Evolutionary conservation across 1,140 invertebrate genomes (phyloP).

Genomic region (Colletes latitarsis): DNA sequence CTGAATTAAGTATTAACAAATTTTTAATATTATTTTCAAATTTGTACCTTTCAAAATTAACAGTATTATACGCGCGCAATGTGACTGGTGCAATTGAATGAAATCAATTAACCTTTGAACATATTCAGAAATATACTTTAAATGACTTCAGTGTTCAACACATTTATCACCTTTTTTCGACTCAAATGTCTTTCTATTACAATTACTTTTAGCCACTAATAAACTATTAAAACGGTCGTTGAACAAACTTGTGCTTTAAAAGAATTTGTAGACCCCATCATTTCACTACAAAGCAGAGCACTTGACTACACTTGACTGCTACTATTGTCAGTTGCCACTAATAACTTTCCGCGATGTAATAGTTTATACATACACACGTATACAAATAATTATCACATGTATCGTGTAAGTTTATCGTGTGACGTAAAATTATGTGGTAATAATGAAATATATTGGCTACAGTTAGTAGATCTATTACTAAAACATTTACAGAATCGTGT

Average conservation of each 20-base stretch:
- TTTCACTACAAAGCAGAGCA: background rate
- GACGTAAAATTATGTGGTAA: constrained; percentile 10
- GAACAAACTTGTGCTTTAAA: background rate
- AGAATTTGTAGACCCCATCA: background rate
- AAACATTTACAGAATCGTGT: background rate
- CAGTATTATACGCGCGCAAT: background rate
- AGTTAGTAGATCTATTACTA: background rate
- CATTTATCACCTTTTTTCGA: background rate
- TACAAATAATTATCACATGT: background rate
- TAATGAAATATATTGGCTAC: background rate
- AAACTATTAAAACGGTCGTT: background rate
- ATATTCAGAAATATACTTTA: background rate
- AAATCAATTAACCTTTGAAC: constrained; percentile 13
- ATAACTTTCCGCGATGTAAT: too few species aligned
- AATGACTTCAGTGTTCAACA: background rate
- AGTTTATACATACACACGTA: background rate
- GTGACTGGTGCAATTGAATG: background rate
- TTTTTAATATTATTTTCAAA: background rate
- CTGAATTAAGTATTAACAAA: background rate
- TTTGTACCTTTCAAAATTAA: background rate
- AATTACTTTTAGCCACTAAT: background rate
- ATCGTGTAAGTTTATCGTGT: constrained; percentile 19
- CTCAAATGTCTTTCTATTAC: background rate
- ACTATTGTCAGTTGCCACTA: too few species aligned
- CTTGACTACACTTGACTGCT: background rate